Base-by-base conservation (phyloP, 2,888 invertebrate genomes). In the Drosophila eohydei region DNA sequence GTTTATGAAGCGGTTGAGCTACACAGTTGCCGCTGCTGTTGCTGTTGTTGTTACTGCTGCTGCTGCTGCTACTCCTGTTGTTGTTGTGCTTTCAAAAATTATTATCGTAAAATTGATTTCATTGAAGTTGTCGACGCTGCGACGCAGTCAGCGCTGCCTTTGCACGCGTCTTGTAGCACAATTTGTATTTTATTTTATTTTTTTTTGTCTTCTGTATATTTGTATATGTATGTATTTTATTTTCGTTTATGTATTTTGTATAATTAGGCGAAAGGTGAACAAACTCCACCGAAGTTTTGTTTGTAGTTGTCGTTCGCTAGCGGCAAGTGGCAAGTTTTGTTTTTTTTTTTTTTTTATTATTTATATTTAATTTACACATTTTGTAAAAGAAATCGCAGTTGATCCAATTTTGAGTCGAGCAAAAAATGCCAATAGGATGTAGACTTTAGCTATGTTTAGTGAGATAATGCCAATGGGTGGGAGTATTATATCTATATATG, bases 61-160 rank as follows among this genome's bases (percentile, higher is more conserved):
- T 28, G 46, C 7, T 51, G 62, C 4, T 56, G 63, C 30, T 60
- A 59, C 34, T 63, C 43, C 16, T 64, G 63, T 60, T 74, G 74
- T 67, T 69, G 75, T 59, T 80, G 86, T 70, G 71, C 79, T 81
- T 80, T 88, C 88, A 87, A 89, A 85, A 78, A 81, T 80, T 77
- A 90, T 90, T 90, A 87, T 87, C 89, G 90, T 87, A 82, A 87
- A 90, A 87, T 90, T 90, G 90, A 89, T 87, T 87, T 87, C 90
- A 90, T 90, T 87, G 89, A 87, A 87, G 90, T 73, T 71, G 82
- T 79, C 70, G 84, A 66, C 48, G 58, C 58, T 48, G 58, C 57
- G 57, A 1, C 58, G 51, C 48, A 41, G 74, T 48, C 73, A 7
- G 9, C 67, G 60, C 46, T 60, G 81, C 71, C 80, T 82, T 73